phyloP scores from a whole-genome alignment of 2,113 vertebrate genomes.

The Porphyrio hochstetteri region DNA sequence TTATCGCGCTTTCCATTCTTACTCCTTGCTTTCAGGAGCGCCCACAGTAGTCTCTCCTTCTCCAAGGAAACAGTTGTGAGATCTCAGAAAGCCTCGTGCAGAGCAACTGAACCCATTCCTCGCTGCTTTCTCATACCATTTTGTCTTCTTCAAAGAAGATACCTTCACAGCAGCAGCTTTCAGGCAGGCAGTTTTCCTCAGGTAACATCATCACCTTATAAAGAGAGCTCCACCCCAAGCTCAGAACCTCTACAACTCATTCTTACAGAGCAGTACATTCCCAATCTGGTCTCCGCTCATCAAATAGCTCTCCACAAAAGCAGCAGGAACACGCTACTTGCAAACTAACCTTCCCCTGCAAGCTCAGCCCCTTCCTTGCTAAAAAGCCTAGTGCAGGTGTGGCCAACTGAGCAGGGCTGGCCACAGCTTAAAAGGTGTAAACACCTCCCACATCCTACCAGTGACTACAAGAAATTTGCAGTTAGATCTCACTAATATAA shows the following conservation, averaged over 20 bases:
- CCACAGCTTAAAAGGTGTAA: not conserved
- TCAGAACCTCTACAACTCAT: not conserved
- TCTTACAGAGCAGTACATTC: not conserved
- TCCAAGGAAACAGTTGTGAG: not conserved
- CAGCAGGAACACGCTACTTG: fast-evolving
- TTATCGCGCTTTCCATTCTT: not conserved
- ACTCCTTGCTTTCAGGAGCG: not conserved
- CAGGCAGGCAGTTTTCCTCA: not conserved
- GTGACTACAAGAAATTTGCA: not conserved
- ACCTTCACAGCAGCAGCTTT: not conserved
- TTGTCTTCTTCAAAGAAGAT: not conserved
- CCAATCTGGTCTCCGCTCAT: not conserved
- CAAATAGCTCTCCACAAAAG: not conserved
- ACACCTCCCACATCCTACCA: not conserved
- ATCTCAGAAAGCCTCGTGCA: not conserved
- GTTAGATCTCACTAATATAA: not conserved
- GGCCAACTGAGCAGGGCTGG: not conserved
- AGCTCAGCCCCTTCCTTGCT: not conserved
- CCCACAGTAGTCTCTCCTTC: not conserved
- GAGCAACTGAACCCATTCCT: not conserved
- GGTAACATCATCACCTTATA: not conserved
- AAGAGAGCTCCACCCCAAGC: not conserved
- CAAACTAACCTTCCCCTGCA: not conserved
- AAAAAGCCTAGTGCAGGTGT: not conserved
- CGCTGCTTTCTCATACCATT: fast-evolving